Conservation (phyloP, 2,888 invertebrate species). For the Atrina japonica region DNA sequence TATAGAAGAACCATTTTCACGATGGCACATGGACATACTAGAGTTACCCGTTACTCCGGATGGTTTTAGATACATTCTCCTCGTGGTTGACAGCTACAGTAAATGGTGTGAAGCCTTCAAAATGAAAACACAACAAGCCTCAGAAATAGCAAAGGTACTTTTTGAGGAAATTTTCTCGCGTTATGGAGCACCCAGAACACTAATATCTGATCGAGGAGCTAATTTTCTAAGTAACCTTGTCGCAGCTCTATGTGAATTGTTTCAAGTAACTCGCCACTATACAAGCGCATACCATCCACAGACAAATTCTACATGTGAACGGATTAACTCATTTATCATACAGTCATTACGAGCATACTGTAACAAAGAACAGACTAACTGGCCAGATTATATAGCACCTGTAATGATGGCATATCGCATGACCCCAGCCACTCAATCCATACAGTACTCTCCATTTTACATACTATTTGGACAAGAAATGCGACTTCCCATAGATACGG, state of each 20-base stretch:
- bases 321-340: slow-evolving; percentile 1
- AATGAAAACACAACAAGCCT: neutral
- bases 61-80: no score
- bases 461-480: slow-evolving; percentile 6
- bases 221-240: neutral
- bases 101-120: neutral
- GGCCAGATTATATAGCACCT: no score
- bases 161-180: neutral
- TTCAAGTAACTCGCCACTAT: no score
- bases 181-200: neutral
- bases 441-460: neutral
- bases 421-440: slow-evolving; percentile 9
- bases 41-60: slow-evolving; percentile 2
- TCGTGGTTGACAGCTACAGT: no score
- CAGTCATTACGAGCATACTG: neutral
- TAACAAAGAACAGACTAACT: no score
- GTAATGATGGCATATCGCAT: no score
- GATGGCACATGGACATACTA: slow-evolving; percentile 9
- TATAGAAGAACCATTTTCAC: slow-evolving; percentile 1
- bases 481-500: neutral
- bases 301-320: slow-evolving; percentile 5
- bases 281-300: neutral
- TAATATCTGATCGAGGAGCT: slow-evolving; percentile 25
- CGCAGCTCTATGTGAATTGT: slow-evolving; percentile 3
- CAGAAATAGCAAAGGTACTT: neutral